Evolutionary conservation across 2,888 invertebrate genomes (phyloP), one percentile per base, ranked within the genome.

Genomic region (Punctoribates punctum): DNA sequence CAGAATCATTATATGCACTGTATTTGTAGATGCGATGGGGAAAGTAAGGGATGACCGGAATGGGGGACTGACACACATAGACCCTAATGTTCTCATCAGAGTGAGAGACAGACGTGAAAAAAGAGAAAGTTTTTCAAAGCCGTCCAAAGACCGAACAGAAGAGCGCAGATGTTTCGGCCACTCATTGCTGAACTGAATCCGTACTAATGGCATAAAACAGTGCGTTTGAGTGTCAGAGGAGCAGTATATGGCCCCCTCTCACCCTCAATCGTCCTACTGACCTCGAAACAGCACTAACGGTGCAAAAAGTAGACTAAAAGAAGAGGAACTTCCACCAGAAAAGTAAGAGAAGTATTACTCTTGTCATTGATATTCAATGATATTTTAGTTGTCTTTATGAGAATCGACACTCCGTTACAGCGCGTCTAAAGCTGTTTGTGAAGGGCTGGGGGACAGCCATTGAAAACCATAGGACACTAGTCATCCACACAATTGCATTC

Each of bases 211-310:
- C 9, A 38, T 27, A 27, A 20, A 42, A 46, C 72, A 72, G 42
- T 72, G 15, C 54, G n/a, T n/a, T 25, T 54, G 20, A 23, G 27
- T 60, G 60, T 60, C 60, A 27, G 57, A 23, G 25, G 11, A 54
- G 25, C 57, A 57, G 9, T 23, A 9, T n/a, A 17, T 38, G 65
- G n/a, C 65, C 65, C 48, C 72, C 72, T 46, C 48, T 72, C 72
- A 72, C 72, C 72, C 72, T 72, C 72, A 48, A 72, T 48, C 48
- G 72, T 72, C 48, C 72, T 17, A 72, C 72, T 72, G 72, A 72
- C 72, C 72, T 72, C 72, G 72, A 72, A 72, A 70, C 27, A 38
- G 38, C 65, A 70, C 11, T n/a, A 67, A 67, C 65, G 65, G 65
- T 62, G 62, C 65, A 67, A 67, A n/a, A 38, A 38, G 65, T 62